Base-by-base conservation (phyloP, 2,797 vertebrate genomes). In the Rhinella marina region DNA sequence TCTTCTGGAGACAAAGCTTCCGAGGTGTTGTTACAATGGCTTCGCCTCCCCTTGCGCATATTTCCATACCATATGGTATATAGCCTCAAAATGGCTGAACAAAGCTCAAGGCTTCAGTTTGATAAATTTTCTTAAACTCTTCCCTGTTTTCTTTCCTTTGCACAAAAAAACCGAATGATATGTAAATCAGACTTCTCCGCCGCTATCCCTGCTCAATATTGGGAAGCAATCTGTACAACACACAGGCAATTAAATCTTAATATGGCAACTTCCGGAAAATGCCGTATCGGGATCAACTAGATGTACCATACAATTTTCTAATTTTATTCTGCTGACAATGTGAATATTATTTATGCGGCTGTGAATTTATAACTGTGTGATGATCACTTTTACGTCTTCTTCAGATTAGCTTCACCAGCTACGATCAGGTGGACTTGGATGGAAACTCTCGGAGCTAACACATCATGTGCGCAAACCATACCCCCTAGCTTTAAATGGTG, bases 91-190 rank as follows among this genome's bases (percentile, higher is more conserved):
- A 85, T 87, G 72, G 59, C 56, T 77, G 72, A 84, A 88, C 10
- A 59, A 52, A 79, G 77, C 87, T 88, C 52, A 84, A 88, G 87
- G 87, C 87, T 77, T 82, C 81, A 66, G 41, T 64, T 87, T 88
- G 87, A 88, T 62, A 79, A 57, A 88, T 85, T 77, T 80, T 50
- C 83, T 70, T 85, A 25, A 50, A 57, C 61, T 78, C 72, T 59
- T 5, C 29, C 27, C 32, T 54, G 13, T 61, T 84, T 88, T 78
- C 50, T n/a, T 68, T 81, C 73, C 41, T 32, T 80, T 75, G 83
- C 48, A 75, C 6, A 75, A 82, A 87, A 25, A 82, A 88, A 85
- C 76, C 41, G 68, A 76, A 73, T 19, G 57, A 85, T 75, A 85
- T 81, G 87, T 85, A 88, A 88, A 88, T 85, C 66, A 73, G 82